Percentiles rank a stretch among this genome's conserved stretches.
phyloP scores from a whole-genome alignment of 2,888 invertebrate species.

The Oscheius sp. region DNA sequence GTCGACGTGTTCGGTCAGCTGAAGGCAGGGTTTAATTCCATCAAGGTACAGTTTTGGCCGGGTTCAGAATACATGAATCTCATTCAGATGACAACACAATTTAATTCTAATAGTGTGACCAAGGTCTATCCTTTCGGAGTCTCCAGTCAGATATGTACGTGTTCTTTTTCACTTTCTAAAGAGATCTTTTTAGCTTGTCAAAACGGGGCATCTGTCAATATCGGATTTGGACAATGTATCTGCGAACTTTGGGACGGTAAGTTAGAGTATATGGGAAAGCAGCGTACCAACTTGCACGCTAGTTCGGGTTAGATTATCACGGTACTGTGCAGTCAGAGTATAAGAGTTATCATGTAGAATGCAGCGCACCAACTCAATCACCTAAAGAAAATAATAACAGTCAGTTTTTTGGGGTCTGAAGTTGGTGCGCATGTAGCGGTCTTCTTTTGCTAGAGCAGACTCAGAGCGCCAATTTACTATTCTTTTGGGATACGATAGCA shows the following conservation, averaged over 20 bases:
- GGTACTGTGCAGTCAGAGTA: too few species aligned
- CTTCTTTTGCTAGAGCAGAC: too few species aligned
- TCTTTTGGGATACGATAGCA: too few species aligned
- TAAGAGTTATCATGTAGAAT: too few species aligned
- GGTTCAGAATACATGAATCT: neutral
- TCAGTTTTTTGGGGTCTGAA: too few species aligned
- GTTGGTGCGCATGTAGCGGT: too few species aligned
- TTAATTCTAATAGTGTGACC: neutral
- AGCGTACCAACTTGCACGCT: neutral
- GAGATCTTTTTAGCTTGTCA: slow-evolving; percentile 4
- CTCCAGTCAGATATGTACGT: neutral
- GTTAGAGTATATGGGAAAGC: neutral
- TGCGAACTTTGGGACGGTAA: slow-evolving; percentile 10
- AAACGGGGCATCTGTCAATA: neutral
- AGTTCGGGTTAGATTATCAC: too few species aligned
- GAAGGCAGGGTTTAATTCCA: neutral
- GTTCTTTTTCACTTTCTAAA: neutral
- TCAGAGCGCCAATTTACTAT: too few species aligned
- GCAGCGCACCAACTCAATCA: too few species aligned
- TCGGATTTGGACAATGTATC: slow-evolving; percentile 4
- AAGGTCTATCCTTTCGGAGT: slow-evolving; percentile 27
- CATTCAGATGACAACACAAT: neutral
- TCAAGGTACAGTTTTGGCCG: neutral
- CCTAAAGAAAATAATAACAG: too few species aligned
- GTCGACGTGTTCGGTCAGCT: slow-evolving; percentile 1